Evolutionary conservation across 2,888 invertebrate species (phyloP).

Genomic region (Tromatobia lineatoria): DNA sequence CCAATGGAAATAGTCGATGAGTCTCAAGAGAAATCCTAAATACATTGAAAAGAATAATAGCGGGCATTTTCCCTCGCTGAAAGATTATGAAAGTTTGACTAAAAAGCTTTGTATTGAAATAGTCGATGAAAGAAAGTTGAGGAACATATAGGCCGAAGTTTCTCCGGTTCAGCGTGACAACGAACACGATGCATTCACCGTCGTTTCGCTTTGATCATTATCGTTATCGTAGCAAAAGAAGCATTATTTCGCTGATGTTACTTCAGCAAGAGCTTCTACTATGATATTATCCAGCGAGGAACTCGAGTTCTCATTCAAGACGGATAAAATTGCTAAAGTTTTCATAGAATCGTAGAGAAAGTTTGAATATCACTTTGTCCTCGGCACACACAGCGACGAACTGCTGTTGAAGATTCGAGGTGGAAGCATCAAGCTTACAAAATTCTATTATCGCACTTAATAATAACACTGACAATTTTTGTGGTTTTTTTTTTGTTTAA

Average conservation of each 20-base stretch:
- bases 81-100: not conserved
- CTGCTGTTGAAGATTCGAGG: conserved; percentile 5
- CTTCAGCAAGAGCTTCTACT: conserved; percentile 5
- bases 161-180: conserved; percentile 29
- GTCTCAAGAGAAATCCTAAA: not conserved
- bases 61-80: not conserved
- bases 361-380: conserved; percentile 59
- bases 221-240: conserved; percentile 11
- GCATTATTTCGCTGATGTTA: conserved; percentile 5
- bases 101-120: conserved; percentile 1
- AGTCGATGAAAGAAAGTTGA: not conserved
- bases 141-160: conserved; percentile 7
- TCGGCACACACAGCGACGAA: not conserved
- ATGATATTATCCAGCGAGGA: not conserved
- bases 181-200: conserved; percentile 11
- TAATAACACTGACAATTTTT: conserved; percentile 24
- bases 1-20: not conserved
- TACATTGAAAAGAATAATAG: not conserved
- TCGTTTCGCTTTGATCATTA: conserved; percentile 13
- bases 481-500: conserved; percentile 25
- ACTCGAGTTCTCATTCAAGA: not conserved
- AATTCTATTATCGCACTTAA: conserved; percentile 42
- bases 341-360: conserved; percentile 19
- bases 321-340: conserved; percentile 52
- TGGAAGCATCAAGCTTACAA: conserved; percentile 11